phyloP scores from a whole-genome alignment of 2,797 vertebrate genomes.

The Nasua narica region DNA sequence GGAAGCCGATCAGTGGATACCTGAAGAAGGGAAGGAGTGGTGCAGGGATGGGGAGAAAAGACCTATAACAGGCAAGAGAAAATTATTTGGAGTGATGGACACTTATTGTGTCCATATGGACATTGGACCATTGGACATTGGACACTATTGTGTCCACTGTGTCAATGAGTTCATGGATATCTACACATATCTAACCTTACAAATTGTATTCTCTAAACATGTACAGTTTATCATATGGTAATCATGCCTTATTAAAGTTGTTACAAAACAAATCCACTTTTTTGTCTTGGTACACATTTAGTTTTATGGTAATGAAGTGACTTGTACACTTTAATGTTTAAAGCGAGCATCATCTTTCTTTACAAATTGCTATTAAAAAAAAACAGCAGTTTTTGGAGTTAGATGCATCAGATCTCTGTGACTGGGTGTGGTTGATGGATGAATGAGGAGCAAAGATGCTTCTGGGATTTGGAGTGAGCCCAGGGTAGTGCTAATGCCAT shows the following conservation, averaged over 20 bases:
- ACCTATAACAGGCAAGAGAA: background rate
- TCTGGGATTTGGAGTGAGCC: background rate
- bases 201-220: background rate
- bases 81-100: background rate
- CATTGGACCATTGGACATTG: too few species aligned
- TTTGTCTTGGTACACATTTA: background rate
- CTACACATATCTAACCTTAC: background rate
- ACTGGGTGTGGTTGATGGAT: background rate
- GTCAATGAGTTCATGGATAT: background rate
- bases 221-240: background rate
- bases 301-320: background rate
- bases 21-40: background rate
- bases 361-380: background rate
- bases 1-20: background rate
- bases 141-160: too few species aligned
- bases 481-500: rapidly evolving
- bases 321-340: background rate
- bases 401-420: background rate
- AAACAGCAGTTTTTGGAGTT: background rate
- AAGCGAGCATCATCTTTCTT: background rate
- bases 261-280: background rate
- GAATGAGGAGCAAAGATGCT: background rate
- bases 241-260: background rate
- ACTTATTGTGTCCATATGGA: too few species aligned
- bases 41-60: rapidly evolving